These are phyloP conservation scores for Cathartes aura DNA, from an alignment of 2,113 vertebrate species.

Conservation along the genomic window DNA sequence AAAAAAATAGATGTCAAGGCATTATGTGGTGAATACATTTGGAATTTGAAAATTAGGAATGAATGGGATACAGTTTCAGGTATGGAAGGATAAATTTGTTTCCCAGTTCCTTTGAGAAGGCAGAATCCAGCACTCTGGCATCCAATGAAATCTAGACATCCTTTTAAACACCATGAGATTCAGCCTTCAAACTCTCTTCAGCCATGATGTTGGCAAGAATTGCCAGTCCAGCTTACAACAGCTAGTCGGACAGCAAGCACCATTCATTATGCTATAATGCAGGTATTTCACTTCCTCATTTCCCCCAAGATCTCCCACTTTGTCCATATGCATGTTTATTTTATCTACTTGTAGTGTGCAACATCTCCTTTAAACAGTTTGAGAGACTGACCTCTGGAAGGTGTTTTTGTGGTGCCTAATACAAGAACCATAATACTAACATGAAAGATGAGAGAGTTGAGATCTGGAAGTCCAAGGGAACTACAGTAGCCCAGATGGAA, in stretches of 20 bases:
- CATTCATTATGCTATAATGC: not conserved
- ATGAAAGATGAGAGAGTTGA: not conserved
- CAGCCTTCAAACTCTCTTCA: not conserved
- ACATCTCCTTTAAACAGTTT: not conserved
- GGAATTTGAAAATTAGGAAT: not conserved
- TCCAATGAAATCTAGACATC: not conserved
- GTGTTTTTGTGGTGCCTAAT: not conserved
- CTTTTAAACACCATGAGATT: not conserved
- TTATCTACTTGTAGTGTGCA: not conserved
- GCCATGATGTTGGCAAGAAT: not conserved
- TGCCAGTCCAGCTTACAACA: not conserved
- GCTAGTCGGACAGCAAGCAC: not conserved
- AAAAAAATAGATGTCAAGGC: not conserved
- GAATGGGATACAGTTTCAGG: not conserved
- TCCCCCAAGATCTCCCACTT: not conserved
- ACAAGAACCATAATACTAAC: not conserved
- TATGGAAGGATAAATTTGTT: not conserved
- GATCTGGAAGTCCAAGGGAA: not conserved
- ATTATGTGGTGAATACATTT: not conserved
- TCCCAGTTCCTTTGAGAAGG: not conserved
- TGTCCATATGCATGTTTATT: not conserved
- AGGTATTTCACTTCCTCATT: not conserved
- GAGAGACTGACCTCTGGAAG: not conserved
- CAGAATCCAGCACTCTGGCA: not conserved
- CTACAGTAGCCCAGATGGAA: not conserved